These are phyloP conservation scores for Sylvicola cinctus DNA, from an alignment of 2,888 invertebrate genomes.

Conservation along the genomic window DNA sequence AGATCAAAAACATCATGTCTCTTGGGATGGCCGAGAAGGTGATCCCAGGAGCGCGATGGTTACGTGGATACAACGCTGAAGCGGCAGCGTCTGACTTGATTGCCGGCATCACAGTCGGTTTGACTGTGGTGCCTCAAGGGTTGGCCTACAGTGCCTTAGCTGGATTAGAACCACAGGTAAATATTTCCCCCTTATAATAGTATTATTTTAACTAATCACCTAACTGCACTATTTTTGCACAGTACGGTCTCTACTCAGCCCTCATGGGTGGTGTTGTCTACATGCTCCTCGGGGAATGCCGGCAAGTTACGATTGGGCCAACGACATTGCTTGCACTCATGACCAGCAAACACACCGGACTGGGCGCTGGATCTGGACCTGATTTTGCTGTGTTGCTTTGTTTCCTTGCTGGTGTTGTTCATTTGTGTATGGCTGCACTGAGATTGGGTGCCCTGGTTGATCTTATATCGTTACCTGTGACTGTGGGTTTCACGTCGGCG, in stretches of 20 bases:
- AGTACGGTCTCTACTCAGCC: constrained; percentile 90
- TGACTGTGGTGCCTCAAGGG: constrained; percentile 85
- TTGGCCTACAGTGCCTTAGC: constrained; percentile 81
- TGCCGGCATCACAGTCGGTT: constrained; percentile 80
- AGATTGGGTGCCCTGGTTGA: constrained; percentile 72
- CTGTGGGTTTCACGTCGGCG: constrained; percentile 77
- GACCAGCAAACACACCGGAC: constrained; percentile 43
- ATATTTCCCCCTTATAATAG: too few species aligned
- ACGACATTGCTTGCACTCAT: constrained; percentile 87
- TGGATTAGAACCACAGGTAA: constrained; percentile 63
- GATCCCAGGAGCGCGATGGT: constrained; percentile 39
- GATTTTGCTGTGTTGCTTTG: constrained; percentile 69
- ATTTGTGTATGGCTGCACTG: constrained; percentile 59
- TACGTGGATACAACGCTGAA: constrained; percentile 51
- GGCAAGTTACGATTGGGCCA: constrained; percentile 74
- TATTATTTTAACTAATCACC: too few species aligned
- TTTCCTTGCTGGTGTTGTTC: constrained; percentile 62
- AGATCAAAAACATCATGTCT: too few species aligned
- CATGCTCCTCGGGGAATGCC: constrained; percentile 71
- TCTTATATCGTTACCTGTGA: constrained; percentile 77
- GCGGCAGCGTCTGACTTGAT: constrained; percentile 68
- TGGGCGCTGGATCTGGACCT: constrained; percentile 27
- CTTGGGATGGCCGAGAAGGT: constrained; percentile 7
- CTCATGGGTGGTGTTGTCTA: constrained; percentile 89
- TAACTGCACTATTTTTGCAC: too few species aligned